Conservation (phyloP, 2,113 vertebrate species). For the Chlorocebus sabaeus region DNA sequence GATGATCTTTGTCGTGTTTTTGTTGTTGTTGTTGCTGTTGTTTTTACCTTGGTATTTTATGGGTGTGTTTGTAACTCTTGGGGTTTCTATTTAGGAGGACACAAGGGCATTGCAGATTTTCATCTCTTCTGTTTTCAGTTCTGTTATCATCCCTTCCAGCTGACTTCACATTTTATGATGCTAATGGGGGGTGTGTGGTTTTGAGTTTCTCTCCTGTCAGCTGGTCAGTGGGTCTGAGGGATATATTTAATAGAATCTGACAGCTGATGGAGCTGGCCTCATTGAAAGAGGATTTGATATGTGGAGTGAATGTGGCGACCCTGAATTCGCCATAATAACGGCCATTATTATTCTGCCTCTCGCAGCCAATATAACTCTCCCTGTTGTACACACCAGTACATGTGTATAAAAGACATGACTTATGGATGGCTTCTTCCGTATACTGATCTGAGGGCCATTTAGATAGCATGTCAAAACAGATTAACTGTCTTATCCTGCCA, state of each 20-base stretch:
- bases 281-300: constrained; percentile 99
- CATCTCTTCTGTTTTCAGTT: constrained; percentile 87
- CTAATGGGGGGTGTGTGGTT: constrained; percentile 93
- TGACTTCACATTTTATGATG: constrained; percentile 99
- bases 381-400: constrained; percentile 85
- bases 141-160: constrained; percentile 94
- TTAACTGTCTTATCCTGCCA: constrained; percentile 83
- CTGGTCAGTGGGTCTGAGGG: constrained; percentile 94
- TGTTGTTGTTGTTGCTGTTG: neutral
- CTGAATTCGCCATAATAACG: constrained; percentile 96
- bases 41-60: constrained; percentile 79
- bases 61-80: constrained; percentile 79
- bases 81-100: constrained; percentile 83
- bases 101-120: constrained; percentile 85
- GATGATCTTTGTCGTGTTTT: constrained; percentile 78
- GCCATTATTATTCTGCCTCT: constrained; percentile 95
- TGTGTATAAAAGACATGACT: constrained; percentile 93
- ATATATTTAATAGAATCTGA: constrained; percentile 99
- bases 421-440: constrained; percentile 93
- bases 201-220: constrained; percentile 95
- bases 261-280: constrained; percentile 98
- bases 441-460: constrained; percentile 89
- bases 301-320: constrained; percentile 95
- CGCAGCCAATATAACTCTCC: constrained; percentile 90
- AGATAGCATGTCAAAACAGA: constrained; percentile 91